phyloP scores from a whole-genome alignment of 2,797 vertebrate species.

The Pseudopleuronectes americanus region DNA sequence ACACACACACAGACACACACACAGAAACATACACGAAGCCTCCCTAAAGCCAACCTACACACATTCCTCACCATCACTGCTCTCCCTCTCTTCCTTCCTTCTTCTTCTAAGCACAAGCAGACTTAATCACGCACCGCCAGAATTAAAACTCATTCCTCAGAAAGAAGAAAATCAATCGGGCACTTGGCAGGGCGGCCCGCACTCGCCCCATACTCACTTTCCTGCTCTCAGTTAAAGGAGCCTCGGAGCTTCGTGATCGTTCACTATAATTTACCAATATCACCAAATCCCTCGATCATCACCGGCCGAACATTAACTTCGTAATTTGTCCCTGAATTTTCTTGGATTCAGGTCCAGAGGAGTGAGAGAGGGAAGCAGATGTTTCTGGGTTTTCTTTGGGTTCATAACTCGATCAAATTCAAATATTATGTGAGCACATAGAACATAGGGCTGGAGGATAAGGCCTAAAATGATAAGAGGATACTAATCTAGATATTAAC shows the following conservation, averaged over 20 bases:
- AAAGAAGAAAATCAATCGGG: constrained; percentile 97
- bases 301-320: constrained; percentile 75
- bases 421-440: background rate
- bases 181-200: constrained; percentile 82
- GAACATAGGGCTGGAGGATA: no score
- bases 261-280: constrained; percentile 89
- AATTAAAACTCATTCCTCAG: constrained; percentile 97
- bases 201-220: constrained; percentile 80
- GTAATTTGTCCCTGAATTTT: constrained; percentile 76
- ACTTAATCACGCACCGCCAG: constrained; percentile 84
- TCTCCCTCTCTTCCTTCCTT: constrained; percentile 31
- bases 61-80: constrained; percentile 46
- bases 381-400: constrained; percentile 76
- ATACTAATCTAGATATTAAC: no score
- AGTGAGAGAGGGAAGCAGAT: constrained; percentile 38
- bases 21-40: constrained; percentile 42
- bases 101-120: constrained; percentile 64
- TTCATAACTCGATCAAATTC: constrained; percentile 69
- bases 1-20: constrained; percentile 23
- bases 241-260: constrained; percentile 81
- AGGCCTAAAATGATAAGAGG: no score
- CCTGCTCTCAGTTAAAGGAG: constrained; percentile 87
- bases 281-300: constrained; percentile 81
- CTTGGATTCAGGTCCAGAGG: constrained; percentile 54
- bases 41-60: constrained; percentile 42